phyloP scores from a whole-genome alignment of 2,888 invertebrate genomes.

The Opisthograptis luteolata region DNA sequence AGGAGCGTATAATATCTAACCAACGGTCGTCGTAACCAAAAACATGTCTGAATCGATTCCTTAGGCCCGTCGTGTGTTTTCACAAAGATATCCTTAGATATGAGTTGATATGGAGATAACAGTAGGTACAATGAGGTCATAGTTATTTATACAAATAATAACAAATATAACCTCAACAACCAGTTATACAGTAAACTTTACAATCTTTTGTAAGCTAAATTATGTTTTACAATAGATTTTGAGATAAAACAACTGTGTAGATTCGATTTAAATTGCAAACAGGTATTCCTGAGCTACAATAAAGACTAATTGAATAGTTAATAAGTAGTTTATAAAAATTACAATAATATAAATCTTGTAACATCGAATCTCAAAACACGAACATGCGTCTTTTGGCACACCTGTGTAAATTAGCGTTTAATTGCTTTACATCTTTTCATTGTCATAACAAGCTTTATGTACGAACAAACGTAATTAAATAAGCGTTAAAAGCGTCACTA shows the following conservation, averaged over 20 bases:
- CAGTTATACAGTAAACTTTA: too few relatives aligned
- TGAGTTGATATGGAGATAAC: conserved; percentile 28
- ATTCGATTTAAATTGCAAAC: too few relatives aligned
- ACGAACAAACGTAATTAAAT: neutral
- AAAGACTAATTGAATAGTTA: neutral
- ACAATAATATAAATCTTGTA: conserved; percentile 19
- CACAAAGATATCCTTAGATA: conserved; percentile 33
- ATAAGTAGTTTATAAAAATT: conserved; percentile 7
- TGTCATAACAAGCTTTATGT: conserved; percentile 5
- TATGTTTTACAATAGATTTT: too few relatives aligned
- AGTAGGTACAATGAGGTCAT: conserved; percentile 22
- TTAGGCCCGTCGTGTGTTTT: conserved; percentile 31
- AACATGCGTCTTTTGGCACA: conserved; percentile 31
- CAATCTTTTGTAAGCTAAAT: too few relatives aligned
- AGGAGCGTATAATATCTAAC: conserved; percentile 24
- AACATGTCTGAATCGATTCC: conserved; percentile 20
- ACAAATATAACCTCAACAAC: too few relatives aligned
- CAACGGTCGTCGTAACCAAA: conserved; percentile 6
- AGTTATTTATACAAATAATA: conserved; percentile 4
- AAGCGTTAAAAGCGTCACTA: too few relatives aligned
- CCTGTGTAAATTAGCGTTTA: conserved; percentile 19
- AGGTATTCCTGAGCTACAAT: neutral
- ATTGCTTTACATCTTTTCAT: conserved; percentile 15
- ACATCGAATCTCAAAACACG: conserved; percentile 29
- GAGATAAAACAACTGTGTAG: too few relatives aligned